These are phyloP conservation scores for Watersipora subatra DNA, from an alignment of 1,140 invertebrate species.

Conservation along the genomic window DNA sequence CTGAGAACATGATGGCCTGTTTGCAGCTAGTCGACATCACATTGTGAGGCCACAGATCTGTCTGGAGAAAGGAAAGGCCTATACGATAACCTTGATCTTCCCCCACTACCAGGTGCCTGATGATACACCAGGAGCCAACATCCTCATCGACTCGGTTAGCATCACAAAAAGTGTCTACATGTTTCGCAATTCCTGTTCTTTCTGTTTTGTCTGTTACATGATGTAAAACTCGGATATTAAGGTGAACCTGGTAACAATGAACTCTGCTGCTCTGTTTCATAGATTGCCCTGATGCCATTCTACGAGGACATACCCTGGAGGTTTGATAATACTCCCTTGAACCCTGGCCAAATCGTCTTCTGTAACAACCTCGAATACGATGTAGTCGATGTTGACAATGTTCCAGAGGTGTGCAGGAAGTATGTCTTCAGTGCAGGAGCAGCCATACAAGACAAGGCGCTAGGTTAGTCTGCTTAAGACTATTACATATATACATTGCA, in stretches of 20 bases:
- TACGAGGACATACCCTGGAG: not conserved
- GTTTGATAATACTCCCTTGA: not conserved
- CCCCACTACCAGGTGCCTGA: constrained; percentile 48
- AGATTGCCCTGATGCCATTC: constrained; percentile 64
- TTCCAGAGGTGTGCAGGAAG: constrained; percentile 29
- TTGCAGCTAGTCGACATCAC: constrained; percentile 53
- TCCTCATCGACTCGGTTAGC: constrained; percentile 80
- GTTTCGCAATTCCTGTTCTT: no score
- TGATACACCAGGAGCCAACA: constrained; percentile 57
- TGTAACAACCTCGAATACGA: not conserved
- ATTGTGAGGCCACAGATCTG: constrained; percentile 64
- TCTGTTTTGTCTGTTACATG: no score
- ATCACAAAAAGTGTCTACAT: not conserved
- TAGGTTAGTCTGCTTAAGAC: constrained; percentile 19
- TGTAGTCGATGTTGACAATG: not conserved
- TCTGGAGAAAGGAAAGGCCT: constrained; percentile 73
- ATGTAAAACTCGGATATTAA: no score
- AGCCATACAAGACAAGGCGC: constrained; percentile 27
- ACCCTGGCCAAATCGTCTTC: not conserved
- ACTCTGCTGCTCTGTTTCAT: constrained; percentile 8
- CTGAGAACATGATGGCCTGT: no score
- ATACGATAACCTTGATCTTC: constrained; percentile 71
- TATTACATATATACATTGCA: no score
- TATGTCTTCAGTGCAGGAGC: constrained; percentile 35
- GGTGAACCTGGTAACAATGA: no score